Conservation (phyloP, 2,888 invertebrate genomes). For the Ecliptopera silaceata region DNA sequence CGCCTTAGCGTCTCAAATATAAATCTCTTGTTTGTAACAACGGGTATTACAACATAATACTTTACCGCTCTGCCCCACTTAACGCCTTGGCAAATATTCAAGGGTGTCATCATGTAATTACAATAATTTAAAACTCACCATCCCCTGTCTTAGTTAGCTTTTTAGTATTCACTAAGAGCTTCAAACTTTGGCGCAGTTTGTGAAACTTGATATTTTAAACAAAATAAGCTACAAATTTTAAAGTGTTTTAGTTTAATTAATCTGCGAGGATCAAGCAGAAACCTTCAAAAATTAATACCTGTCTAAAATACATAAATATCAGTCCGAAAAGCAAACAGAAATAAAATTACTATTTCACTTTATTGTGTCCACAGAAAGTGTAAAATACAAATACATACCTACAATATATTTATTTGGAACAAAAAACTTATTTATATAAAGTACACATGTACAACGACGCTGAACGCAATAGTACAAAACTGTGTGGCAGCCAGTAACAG, state of each 20-base stretch:
- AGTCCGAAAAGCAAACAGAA: too few relatives aligned
- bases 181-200: constrained; percentile 32
- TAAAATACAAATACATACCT: too few relatives aligned
- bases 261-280: neutral
- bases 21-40: constrained; percentile 14
- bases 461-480: too few relatives aligned
- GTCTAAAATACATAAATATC: too few relatives aligned
- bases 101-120: constrained; percentile 28
- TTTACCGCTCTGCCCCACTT: constrained; percentile 15
- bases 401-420: too few relatives aligned
- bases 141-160: constrained; percentile 24
- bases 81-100: constrained; percentile 28
- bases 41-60: constrained; percentile 14
- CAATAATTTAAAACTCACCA: constrained; percentile 32
- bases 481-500: too few relatives aligned
- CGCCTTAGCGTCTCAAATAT: neutral
- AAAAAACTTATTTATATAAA: too few relatives aligned
- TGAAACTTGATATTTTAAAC: constrained; percentile 27
- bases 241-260: constrained; percentile 13
- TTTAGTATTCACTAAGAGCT: constrained; percentile 31
- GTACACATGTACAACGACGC: too few relatives aligned
- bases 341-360: too few relatives aligned
- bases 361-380: too few relatives aligned
- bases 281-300: neutral
- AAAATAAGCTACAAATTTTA: constrained; percentile 23